These are phyloP conservation scores for Eupithecia insigniata DNA, from an alignment of 2,888 invertebrate species.

Conservation along the genomic window DNA sequence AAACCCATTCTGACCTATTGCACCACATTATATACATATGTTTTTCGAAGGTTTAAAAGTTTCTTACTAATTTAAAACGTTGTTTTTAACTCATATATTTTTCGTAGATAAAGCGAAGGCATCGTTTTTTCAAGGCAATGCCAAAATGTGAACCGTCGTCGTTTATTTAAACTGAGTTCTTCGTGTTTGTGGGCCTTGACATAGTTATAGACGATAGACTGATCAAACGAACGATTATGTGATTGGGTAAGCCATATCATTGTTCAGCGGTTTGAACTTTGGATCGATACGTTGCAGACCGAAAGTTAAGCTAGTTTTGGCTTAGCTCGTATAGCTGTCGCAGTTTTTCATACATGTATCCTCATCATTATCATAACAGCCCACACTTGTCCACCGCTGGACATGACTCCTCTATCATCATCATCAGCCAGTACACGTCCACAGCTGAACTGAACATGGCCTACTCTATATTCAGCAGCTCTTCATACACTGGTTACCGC, in stretches of 20 bases:
- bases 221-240: slow-evolving; percentile 34
- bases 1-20: neutral
- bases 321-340: neutral
- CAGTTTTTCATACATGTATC: neutral
- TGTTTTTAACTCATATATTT: neutral
- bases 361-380: neutral
- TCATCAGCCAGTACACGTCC: too few species aligned
- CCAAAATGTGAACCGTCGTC: neutral
- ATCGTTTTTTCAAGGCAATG: neutral
- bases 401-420: too few species aligned
- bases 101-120: neutral
- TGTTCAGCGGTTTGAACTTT: neutral
- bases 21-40: neutral
- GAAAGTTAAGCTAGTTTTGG: neutral
- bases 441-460: too few species aligned
- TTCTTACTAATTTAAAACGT: neutral
- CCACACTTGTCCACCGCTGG: neutral
- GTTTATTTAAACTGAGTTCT: neutral
- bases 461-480: too few species aligned
- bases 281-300: neutral
- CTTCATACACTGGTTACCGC: neutral
- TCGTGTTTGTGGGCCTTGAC: slow-evolving; percentile 46
- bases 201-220: slow-evolving; percentile 41
- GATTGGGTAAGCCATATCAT: neutral
- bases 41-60: neutral